These are phyloP conservation scores for Acanthopagrus latus DNA, from an alignment of 2,797 vertebrate genomes.

Conservation along the genomic window DNA sequence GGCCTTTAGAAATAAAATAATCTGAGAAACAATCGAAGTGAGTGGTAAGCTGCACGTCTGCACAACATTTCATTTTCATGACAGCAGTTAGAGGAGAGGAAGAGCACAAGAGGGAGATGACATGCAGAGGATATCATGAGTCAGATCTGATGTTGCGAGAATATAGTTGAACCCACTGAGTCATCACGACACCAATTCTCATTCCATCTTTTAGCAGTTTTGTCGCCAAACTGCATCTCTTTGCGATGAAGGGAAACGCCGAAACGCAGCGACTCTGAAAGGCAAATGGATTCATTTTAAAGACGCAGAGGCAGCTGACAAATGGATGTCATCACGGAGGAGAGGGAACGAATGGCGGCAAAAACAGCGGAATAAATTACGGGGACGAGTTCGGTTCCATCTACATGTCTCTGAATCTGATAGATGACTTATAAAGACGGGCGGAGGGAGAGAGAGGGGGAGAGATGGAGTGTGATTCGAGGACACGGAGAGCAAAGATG, in stretches of 20 bases:
- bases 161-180: conserved; percentile 46
- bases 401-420: conserved; percentile 43
- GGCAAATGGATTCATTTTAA: conserved; percentile 58
- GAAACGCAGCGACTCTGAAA: conserved; percentile 13
- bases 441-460: background rate
- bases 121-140: conserved; percentile 35
- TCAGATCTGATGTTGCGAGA: conserved; percentile 46
- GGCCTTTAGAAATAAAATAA: background rate
- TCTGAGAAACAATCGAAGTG: background rate
- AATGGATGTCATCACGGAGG: conserved; percentile 46
- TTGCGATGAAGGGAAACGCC: background rate
- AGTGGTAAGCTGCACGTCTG: background rate
- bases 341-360: conserved; percentile 26
- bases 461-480: conserved; percentile 27
- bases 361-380: conserved; percentile 59
- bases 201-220: conserved; percentile 41
- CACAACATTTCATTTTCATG: background rate
- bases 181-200: conserved; percentile 52
- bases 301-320: conserved; percentile 50
- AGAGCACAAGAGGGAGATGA: background rate
- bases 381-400: conserved; percentile 37
- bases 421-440: conserved; percentile 41
- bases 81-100: background rate
- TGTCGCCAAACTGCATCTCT: conserved; percentile 41
- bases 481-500: conserved; percentile 9